Evolutionary conservation across 1,140 invertebrate species (phyloP), one percentile per base, ranked within the genome.

Genomic region (Ceratina calcarata): DNA sequence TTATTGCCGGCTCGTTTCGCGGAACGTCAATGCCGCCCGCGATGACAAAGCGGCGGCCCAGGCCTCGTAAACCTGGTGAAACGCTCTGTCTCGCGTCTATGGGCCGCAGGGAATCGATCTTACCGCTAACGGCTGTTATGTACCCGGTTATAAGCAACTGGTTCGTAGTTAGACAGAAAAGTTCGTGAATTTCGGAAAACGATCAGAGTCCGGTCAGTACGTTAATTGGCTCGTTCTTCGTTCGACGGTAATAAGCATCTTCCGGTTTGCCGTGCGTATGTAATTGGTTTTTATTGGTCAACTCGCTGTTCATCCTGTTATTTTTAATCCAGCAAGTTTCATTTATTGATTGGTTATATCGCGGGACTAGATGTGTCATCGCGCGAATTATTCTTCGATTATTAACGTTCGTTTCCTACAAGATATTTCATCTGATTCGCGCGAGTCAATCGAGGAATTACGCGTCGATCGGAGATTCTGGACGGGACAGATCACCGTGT

Each of bases 1-100:
- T 86, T 85, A 85, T 85, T 62, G 71, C 60, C 73, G 51, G 82
- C 83, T 81, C 80, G 82, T 84, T 85, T 82, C 83, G 71, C 61
- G 75, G 74, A 84, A 78, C 82, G 81, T 75, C 83, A 78, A 86
- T 86, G 76, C 80, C 69, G 66, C 60, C 45, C 81, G 61, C 67
- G 76, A 84, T 80, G 75, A 85, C 80, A 83, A 83, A 85, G 83
- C 84, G 79, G 53, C 57, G 68, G 74, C 37, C 37, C 37, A 45
- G 37, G 77, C 51, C 66, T 83, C 68, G 73, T 76, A 81, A 81
- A 71, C 32, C 55, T 68, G 10, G 68, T 70, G 70, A 84, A 77
- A 84, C 58, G 55, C n/a, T 60, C 20, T 57, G 53, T 61, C 76
- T 1, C 37, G 8, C 37, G 37, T 45, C 37, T 0, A 45, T 6